A percentile compares a stretch with the other conserved stretches of the same genome.
Evolutionary conservation across 2,113 vertebrate species (phyloP).

Genomic region (Melanerpes formicivorus): DNA sequence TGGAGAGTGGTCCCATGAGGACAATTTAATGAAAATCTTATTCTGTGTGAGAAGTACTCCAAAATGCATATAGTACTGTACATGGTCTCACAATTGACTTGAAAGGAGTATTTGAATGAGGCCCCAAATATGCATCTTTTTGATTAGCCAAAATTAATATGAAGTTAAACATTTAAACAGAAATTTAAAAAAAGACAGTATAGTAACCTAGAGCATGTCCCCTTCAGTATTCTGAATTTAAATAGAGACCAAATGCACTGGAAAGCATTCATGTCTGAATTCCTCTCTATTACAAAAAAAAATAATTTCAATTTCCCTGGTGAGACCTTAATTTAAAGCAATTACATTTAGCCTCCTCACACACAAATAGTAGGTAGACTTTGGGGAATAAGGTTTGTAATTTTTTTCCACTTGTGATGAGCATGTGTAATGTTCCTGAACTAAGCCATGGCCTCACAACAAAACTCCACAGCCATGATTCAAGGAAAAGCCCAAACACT

Average conservation of each 20-base stretch:
- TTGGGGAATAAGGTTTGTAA: conserved; percentile 43
- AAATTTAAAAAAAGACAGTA: neutral
- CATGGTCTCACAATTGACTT: neutral
- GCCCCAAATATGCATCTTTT: neutral
- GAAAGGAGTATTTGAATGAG: neutral
- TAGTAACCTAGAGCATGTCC: neutral
- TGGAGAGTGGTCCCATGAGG: neutral
- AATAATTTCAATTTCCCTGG: neutral
- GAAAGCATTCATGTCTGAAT: conserved; percentile 34
- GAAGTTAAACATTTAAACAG: neutral
- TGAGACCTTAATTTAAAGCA: conserved; percentile 59
- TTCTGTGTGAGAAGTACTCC: neutral
- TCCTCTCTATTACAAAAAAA: conserved; percentile 9
- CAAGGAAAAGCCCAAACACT: neutral
- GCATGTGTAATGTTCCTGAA: neutral
- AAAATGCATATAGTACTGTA: neutral
- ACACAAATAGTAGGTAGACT: conserved; percentile 22
- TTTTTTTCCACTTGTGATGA: neutral
- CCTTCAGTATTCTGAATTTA: conserved; percentile 13
- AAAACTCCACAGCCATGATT: neutral
- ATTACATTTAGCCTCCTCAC: conserved; percentile 32
- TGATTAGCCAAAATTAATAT: conserved; percentile 1
- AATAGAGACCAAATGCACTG: conserved; percentile 14
- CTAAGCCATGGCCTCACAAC: neutral
- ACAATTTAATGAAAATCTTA: neutral